phyloP scores from a whole-genome alignment of 1,140 invertebrate species.

The Ceratina australensis region DNA sequence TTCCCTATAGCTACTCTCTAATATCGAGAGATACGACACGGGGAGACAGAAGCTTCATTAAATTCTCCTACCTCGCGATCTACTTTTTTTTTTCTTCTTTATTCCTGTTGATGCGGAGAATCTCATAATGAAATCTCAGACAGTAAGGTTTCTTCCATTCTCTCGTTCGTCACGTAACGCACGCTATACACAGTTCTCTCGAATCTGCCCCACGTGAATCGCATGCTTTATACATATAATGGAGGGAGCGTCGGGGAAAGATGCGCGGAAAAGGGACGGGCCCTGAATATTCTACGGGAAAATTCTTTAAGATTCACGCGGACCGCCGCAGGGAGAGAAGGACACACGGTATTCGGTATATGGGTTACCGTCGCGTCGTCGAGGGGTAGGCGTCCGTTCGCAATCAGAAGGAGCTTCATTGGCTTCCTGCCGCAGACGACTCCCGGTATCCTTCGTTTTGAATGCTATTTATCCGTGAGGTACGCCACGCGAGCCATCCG shows the following conservation, averaged over 20 bases:
- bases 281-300: constrained; percentile 25
- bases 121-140: constrained; percentile 37
- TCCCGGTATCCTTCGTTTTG: constrained; percentile 39
- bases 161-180: constrained; percentile 41
- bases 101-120: background rate
- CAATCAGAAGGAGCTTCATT: constrained; percentile 25
- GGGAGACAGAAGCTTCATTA: constrained; percentile 2
- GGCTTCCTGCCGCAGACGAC: constrained; percentile 30
- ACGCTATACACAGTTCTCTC: constrained; percentile 14
- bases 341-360: too few species aligned
- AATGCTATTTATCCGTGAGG: constrained; percentile 71
- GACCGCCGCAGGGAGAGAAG: constrained; percentile 11
- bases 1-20: too few species aligned
- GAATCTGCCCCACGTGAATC: constrained; percentile 45
- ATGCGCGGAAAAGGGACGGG: constrained; percentile 9
- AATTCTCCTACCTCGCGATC: background rate
- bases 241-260: constrained; percentile 33
- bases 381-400: constrained; percentile 10
- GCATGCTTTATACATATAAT: constrained; percentile 36
- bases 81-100: background rate
- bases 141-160: constrained; percentile 22
- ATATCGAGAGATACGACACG: too few species aligned
- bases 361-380: background rate
- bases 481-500: constrained; percentile 40
- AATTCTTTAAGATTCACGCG: constrained; percentile 44